A percentile compares a stretch with the other conserved stretches of the same genome.
Conservation (phyloP, 2,888 invertebrate species). For the Catocala fraxini region DNA sequence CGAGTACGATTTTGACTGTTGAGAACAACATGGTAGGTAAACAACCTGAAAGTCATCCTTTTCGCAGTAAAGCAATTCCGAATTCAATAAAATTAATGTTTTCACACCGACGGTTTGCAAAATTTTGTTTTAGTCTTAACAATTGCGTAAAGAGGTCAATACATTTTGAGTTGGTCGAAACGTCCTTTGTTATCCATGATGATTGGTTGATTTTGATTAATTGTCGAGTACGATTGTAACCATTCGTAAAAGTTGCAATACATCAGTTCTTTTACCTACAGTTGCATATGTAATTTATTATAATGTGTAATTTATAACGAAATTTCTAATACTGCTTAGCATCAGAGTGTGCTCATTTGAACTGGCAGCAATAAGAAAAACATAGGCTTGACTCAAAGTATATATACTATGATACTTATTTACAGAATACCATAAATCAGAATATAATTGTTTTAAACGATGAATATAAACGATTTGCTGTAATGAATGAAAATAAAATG, state of each 20-base stretch:
- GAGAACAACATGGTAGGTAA: constrained; percentile 24
- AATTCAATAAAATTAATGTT: constrained; percentile 64
- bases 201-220: constrained; percentile 43
- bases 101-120: constrained; percentile 52
- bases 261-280: too few species aligned
- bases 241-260: background rate
- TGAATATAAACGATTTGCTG: too few species aligned
- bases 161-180: constrained; percentile 41
- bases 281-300: too few species aligned
- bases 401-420: too few species aligned
- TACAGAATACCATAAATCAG: too few species aligned
- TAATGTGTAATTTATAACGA: too few species aligned
- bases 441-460: too few species aligned
- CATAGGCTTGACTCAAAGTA: too few species aligned
- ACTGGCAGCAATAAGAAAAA: too few species aligned
- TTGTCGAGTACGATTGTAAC: constrained; percentile 10
- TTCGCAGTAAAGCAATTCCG: constrained; percentile 48
- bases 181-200: constrained; percentile 54
- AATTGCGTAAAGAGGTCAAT: constrained; percentile 58
- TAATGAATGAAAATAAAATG: too few species aligned
- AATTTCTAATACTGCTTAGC: too few species aligned
- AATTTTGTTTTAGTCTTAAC: constrained; percentile 57
- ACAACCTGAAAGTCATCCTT: constrained; percentile 40
- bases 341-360: too few species aligned
- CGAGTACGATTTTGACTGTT: constrained; percentile 17